Conservation (phyloP, 1,140 invertebrate genomes). For the Drosophila yakuba region DNA sequence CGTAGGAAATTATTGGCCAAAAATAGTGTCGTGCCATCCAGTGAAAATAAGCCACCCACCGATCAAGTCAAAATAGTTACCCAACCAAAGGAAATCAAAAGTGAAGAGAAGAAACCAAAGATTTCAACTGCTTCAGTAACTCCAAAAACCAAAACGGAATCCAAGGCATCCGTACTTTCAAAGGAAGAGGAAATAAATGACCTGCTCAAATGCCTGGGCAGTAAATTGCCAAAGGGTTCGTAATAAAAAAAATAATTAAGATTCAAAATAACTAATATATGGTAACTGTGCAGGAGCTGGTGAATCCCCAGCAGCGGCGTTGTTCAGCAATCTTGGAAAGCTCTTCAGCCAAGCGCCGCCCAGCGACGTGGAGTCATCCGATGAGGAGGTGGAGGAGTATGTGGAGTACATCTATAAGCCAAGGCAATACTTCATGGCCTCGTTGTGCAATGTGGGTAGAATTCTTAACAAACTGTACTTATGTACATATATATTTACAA, state of each 20-base stretch:
- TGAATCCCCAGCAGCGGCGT: slow-evolving; percentile 42
- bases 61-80: not conserved
- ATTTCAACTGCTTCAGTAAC: not conserved
- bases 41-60: not conserved
- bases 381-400: slow-evolving; percentile 82
- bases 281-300: slow-evolving; percentile 14
- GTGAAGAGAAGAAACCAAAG: slow-evolving; percentile 27
- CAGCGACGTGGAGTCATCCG: slow-evolving; percentile 69
- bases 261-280: not conserved
- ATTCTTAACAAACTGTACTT: no score
- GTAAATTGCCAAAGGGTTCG: slow-evolving; percentile 60
- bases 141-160: not conserved
- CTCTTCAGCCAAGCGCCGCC: slow-evolving; percentile 68
- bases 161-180: not conserved
- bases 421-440: slow-evolving; percentile 73
- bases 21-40: not conserved
- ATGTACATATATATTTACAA: no score
- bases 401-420: slow-evolving; percentile 82
- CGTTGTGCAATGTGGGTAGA: slow-evolving; percentile 74
- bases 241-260: not conserved
- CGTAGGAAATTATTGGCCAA: slow-evolving; percentile 65
- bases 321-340: slow-evolving; percentile 72
- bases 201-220: slow-evolving; percentile 53
- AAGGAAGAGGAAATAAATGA: slow-evolving; percentile 43
- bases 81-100: slow-evolving; percentile 10